Conservation (phyloP, 2,113 vertebrate genomes). For the Chloebia gouldiae region DNA sequence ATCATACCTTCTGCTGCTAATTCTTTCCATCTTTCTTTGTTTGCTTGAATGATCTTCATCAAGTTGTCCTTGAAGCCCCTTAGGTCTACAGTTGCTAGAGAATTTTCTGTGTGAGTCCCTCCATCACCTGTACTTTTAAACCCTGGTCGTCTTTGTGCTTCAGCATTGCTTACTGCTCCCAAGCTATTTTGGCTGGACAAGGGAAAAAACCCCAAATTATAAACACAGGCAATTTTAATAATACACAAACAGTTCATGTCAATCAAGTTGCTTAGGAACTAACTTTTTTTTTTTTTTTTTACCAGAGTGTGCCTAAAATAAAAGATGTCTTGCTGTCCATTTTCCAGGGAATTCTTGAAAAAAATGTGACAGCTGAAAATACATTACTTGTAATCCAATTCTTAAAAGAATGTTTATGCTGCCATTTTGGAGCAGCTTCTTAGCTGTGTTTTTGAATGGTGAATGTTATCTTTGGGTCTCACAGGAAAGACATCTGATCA, state of each 20-base stretch:
- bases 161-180: slow-evolving; percentile 35
- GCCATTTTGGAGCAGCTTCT: neutral
- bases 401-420: neutral
- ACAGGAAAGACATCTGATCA: neutral
- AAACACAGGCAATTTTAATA: neutral
- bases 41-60: slow-evolving; percentile 86
- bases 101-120: slow-evolving; percentile 77
- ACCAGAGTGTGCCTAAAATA: neutral
- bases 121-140: slow-evolving; percentile 74
- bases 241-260: neutral
- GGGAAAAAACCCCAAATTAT: neutral
- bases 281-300: neutral
- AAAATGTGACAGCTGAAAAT: neutral
- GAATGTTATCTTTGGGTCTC: neutral
- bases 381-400: neutral
- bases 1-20: slow-evolving; percentile 86
- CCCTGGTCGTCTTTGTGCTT: slow-evolving; percentile 73
- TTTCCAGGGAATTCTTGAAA: neutral
- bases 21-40: slow-evolving; percentile 96
- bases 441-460: neutral
- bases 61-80: slow-evolving; percentile 83
- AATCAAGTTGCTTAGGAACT: neutral
- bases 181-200: slow-evolving; percentile 47
- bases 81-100: slow-evolving; percentile 84
- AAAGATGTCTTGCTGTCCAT: neutral